Conservation (phyloP, 1,140 invertebrate genomes). For the Calephelis nemesis region DNA sequence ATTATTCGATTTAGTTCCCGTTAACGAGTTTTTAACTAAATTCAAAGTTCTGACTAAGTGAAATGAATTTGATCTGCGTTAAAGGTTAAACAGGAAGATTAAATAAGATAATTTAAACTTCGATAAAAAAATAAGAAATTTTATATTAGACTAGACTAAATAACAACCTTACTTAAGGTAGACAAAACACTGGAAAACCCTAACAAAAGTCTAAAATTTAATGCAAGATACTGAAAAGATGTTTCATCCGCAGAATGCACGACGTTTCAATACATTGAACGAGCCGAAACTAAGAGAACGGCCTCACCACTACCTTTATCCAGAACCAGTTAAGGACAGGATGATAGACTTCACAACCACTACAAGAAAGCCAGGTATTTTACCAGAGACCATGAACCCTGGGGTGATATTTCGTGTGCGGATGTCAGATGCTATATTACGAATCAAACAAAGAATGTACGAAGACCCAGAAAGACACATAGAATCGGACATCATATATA, state of each 20-base stretch:
- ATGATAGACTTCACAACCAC: constrained; percentile 57
- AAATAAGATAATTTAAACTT: too few relatives aligned
- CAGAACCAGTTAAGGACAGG: constrained; percentile 64
- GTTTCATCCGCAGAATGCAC: constrained; percentile 53
- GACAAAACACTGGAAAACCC: not conserved
- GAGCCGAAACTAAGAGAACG: constrained; percentile 60
- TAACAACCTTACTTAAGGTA: too few relatives aligned
- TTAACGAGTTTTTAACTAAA: too few relatives aligned
- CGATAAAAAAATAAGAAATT: too few relatives aligned
- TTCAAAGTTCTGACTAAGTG: too few relatives aligned
- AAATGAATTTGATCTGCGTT: too few relatives aligned
- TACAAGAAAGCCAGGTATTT: constrained; percentile 56
- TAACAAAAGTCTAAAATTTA: not conserved
- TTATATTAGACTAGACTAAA: too few relatives aligned
- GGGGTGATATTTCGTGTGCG: constrained; percentile 67
- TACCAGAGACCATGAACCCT: constrained; percentile 68
- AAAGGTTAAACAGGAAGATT: too few relatives aligned
- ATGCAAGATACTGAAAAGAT: constrained; percentile 26
- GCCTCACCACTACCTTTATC: constrained; percentile 66
- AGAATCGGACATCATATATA: constrained; percentile 70
- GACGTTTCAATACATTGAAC: constrained; percentile 48
- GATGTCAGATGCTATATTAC: constrained; percentile 67
- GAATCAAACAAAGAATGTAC: constrained; percentile 72
- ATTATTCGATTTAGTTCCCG: too few relatives aligned
- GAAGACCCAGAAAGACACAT: constrained; percentile 70